These are phyloP conservation scores for Drosophila neutralis DNA, from an alignment of 2,888 invertebrate species.

Conservation along the genomic window DNA sequence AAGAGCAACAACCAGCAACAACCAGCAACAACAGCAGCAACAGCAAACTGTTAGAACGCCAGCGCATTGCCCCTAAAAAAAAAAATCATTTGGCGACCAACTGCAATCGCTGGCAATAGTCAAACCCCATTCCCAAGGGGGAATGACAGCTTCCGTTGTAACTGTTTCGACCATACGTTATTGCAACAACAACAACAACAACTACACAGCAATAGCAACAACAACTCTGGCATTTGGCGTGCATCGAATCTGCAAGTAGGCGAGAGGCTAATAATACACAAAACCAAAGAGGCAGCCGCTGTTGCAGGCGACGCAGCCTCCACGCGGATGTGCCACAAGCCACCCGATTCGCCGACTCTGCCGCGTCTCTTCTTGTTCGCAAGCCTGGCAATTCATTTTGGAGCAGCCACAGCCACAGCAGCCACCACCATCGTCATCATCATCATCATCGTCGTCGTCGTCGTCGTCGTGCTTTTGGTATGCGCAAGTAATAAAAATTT, in stretches of 20 bases:
- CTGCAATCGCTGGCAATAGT: slow-evolving; percentile 50
- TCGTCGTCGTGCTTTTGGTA: slow-evolving; percentile 58
- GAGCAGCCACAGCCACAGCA: slow-evolving; percentile 55
- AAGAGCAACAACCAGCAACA: slow-evolving; percentile 34
- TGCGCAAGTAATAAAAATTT: slow-evolving; percentile 83
- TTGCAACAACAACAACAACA: slow-evolving; percentile 66
- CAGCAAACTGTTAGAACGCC: slow-evolving; percentile 39
- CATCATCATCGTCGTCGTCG: neutral
- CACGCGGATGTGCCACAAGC: slow-evolving; percentile 57
- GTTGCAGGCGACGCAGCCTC: slow-evolving; percentile 26
- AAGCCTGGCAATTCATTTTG: slow-evolving; percentile 74
- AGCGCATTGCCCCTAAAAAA: slow-evolving; percentile 34
- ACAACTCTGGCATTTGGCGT: slow-evolving; percentile 72
- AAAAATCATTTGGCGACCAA: slow-evolving; percentile 37
- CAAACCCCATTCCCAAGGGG: slow-evolving; percentile 70
- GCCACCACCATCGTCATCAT: slow-evolving; percentile 25
- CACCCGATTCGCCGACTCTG: neutral
- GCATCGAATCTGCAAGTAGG: slow-evolving; percentile 82
- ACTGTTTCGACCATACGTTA: slow-evolving; percentile 78
- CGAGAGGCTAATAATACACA: slow-evolving; percentile 81
- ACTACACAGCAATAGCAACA: slow-evolving; percentile 47
- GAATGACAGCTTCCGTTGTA: slow-evolving; percentile 81
- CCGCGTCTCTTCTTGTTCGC: neutral
- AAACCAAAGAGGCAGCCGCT: slow-evolving; percentile 10
- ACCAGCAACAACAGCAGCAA: slow-evolving; percentile 28